A percentile compares a stretch with the other conserved stretches of the same genome.
Conservation (phyloP, 2,888 invertebrate genomes). For the Priocnemis perturbator region DNA sequence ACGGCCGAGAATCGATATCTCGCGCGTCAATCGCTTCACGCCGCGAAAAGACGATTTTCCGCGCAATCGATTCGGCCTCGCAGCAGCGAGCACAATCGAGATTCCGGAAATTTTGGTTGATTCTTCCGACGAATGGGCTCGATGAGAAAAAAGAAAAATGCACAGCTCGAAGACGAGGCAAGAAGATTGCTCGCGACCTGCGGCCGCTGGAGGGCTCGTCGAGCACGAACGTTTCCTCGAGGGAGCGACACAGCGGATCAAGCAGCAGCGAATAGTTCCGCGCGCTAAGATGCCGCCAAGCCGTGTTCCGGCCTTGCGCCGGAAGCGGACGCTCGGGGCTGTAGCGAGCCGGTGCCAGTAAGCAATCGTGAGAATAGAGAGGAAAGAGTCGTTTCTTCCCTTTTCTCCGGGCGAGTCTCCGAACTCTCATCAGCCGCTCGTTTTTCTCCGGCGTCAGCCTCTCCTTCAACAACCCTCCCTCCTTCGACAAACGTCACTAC, state of each 20-base stretch:
- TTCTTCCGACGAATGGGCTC: too few species aligned
- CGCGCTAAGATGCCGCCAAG: conserved; percentile 54
- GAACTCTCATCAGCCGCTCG: conserved; percentile 10
- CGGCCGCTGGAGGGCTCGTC: background rate
- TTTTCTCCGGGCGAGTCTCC: conserved; percentile 49
- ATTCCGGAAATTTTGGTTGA: too few species aligned
- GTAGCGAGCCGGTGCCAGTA: conserved; percentile 67
- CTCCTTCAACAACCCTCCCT: conserved; percentile 3
- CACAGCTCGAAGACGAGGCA: too few species aligned
- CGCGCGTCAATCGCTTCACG: conserved; percentile 35
- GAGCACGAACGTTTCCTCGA: conserved; percentile 2
- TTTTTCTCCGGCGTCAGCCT: background rate
- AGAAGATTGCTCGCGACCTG: too few species aligned
- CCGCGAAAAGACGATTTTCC: conserved; percentile 34
- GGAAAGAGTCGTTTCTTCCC: conserved; percentile 49
- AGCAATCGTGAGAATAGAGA: conserved; percentile 68
- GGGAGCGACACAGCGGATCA: conserved; percentile 35
- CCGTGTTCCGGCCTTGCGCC: conserved; percentile 33
- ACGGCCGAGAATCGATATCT: conserved; percentile 31
- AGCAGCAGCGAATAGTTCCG: conserved; percentile 71
- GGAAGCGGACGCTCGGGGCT: conserved; percentile 39
- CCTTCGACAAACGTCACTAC: background rate
- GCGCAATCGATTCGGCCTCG: conserved; percentile 10
- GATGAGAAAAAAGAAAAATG: too few species aligned
- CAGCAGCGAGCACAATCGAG: background rate